These are phyloP conservation scores for Ctena decussata DNA, from an alignment of 2,888 invertebrate genomes.

Conservation along the genomic window DNA sequence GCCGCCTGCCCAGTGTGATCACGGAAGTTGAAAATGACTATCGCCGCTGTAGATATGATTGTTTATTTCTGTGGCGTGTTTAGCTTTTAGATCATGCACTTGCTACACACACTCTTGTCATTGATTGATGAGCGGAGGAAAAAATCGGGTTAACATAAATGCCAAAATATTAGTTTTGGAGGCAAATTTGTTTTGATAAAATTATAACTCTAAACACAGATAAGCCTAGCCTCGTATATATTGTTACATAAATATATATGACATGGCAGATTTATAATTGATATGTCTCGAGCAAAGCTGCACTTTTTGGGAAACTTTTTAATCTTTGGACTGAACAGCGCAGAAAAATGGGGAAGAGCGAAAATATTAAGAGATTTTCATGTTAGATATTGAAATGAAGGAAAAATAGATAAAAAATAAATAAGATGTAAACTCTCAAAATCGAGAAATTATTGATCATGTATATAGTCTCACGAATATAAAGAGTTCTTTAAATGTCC, in stretches of 20 bases:
- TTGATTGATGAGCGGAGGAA: neutral
- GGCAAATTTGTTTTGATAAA: slow-evolving; percentile 5
- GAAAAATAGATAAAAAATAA: no score
- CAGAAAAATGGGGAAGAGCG: no score
- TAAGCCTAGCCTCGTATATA: neutral
- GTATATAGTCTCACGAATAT: no score
- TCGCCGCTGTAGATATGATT: neutral
- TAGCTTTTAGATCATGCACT: neutral
- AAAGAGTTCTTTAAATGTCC: no score
- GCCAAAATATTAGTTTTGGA: slow-evolving; percentile 14
- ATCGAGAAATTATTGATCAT: no score
- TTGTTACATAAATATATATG: neutral
- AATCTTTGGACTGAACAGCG: no score
- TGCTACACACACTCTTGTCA: neutral
- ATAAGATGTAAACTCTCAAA: no score
- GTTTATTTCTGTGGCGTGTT: neutral
- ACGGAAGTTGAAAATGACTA: neutral
- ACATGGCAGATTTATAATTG: neutral
- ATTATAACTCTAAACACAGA: slow-evolving; percentile 1
- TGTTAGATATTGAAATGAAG: no score
- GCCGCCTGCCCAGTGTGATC: no score
- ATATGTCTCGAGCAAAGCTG: neutral
- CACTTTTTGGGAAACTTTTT: no score
- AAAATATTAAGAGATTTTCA: no score
- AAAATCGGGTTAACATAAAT: neutral